Evolutionary conservation across 2,113 vertebrate species (phyloP).

Genomic region (Pachypanchax playfairii): DNA sequence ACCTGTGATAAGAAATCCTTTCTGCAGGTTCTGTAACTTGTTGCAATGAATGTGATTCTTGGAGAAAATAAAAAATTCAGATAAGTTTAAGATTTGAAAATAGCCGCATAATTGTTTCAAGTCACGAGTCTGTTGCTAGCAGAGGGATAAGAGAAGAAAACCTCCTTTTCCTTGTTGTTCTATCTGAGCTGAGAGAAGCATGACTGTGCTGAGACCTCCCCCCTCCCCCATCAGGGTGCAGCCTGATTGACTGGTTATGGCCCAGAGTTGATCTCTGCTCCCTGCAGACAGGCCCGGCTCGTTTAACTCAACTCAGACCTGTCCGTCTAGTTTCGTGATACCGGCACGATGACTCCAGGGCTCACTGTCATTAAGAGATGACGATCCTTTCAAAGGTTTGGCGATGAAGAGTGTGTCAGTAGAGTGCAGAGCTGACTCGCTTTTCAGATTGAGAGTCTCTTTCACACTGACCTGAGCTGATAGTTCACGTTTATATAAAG

Average conservation of each 20-base stretch:
- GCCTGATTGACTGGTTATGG: conserved; percentile 65
- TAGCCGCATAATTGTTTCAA: too few relatives aligned
- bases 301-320: conserved; percentile 28
- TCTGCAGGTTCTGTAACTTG: too few relatives aligned
- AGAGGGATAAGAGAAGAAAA: neutral
- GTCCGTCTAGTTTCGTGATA: conserved; percentile 60
- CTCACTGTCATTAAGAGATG: conserved; percentile 4
- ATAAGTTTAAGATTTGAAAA: too few relatives aligned
- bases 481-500: neutral
- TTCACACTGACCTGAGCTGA: conserved; percentile 4
- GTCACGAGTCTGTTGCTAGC: too few relatives aligned
- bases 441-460: conserved; percentile 5
- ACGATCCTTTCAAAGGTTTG: conserved; percentile 9
- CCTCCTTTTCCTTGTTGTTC: neutral
- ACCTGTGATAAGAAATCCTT: too few relatives aligned
- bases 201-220: conserved; percentile 11
- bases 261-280: conserved; percentile 21
- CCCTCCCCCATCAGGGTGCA: conserved; percentile 36
- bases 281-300: conserved; percentile 5
- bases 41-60: too few relatives aligned
- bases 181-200: conserved; percentile 35
- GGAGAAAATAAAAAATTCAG: too few relatives aligned
- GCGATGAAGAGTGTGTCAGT: conserved; percentile 9
- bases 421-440: conserved; percentile 16
- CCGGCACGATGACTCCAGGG: conserved; percentile 16